Percentiles rank a stretch among this genome's conserved stretches.
phyloP scores from a whole-genome alignment of 2,113 vertebrate genomes.

The Odontophorus gujanensis region DNA sequence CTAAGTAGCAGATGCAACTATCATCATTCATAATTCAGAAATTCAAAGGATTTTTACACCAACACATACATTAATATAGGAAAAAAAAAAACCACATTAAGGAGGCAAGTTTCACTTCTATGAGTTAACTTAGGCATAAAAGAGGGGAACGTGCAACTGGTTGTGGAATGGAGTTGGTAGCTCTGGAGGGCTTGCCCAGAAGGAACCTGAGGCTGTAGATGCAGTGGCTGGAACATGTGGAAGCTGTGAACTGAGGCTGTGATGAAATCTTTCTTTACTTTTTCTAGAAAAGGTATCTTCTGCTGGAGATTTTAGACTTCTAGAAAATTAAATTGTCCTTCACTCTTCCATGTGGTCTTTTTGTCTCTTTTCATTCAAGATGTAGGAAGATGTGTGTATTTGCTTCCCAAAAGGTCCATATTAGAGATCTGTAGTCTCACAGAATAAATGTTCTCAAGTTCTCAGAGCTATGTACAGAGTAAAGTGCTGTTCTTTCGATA shows the following conservation, averaged over 20 bases:
- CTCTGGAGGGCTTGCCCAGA: not conserved
- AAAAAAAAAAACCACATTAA: not conserved
- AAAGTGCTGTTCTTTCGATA: not conserved
- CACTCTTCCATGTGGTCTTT: rapidly evolving
- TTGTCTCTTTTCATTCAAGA: not conserved
- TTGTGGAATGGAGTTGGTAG: not conserved
- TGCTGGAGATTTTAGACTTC: not conserved
- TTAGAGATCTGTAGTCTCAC: not conserved
- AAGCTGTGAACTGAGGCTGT: not conserved
- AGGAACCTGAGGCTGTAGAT: not conserved
- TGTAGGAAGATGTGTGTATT: rapidly evolving
- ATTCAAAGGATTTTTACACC: not conserved
- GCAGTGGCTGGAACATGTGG: rapidly evolving
- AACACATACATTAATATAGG: not conserved
- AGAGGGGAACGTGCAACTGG: rapidly evolving
- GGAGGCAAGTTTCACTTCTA: rapidly evolving
- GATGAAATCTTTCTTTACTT: not conserved
- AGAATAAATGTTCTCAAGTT: not conserved
- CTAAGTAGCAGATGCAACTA: not conserved
- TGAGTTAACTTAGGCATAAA: not conserved
- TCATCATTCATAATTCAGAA: not conserved
- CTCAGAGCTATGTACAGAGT: rapidly evolving
- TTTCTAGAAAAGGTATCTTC: not conserved
- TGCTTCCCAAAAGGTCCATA: not conserved
- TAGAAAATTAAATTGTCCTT: rapidly evolving